Evolutionary conservation across 2,888 invertebrate species (phyloP).

Genomic region (Nomada goodeniana): DNA sequence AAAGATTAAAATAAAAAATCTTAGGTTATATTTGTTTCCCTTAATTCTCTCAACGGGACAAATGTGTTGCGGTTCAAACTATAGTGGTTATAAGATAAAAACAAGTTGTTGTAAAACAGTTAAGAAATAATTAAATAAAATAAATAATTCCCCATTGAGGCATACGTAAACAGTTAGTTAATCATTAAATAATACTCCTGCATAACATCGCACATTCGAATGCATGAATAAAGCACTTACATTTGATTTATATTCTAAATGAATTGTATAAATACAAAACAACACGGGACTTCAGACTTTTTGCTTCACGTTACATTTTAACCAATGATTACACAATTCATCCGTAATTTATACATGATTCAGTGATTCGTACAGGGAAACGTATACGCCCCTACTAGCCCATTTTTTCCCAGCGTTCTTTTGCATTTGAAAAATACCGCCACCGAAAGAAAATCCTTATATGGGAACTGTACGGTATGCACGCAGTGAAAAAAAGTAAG

Average conservation of each 20-base stretch:
- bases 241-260: constrained; percentile 9
- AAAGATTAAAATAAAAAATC: no score
- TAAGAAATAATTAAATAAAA: not conserved
- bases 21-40: constrained; percentile 30
- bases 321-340: not conserved
- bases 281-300: not conserved
- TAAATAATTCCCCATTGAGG: not conserved
- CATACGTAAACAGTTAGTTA: not conserved
- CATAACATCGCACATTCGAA: not conserved
- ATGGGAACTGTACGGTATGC: constrained; percentile 22
- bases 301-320: not conserved
- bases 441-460: constrained; percentile 31
- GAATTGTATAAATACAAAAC: not conserved
- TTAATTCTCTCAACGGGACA: not conserved
- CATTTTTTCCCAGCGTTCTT: not conserved
- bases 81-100: no score
- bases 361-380: not conserved
- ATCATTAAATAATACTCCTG: constrained; percentile 18
- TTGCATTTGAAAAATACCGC: constrained; percentile 61
- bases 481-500: constrained; percentile 23
- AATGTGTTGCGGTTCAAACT: not conserved
- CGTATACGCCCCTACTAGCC: not conserved
- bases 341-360: not conserved
- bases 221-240: constrained; percentile 8
- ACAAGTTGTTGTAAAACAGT: not conserved